Evolutionary conservation across 2,797 vertebrate species (phyloP).

Genomic region (Rhinogobio ventralis): DNA sequence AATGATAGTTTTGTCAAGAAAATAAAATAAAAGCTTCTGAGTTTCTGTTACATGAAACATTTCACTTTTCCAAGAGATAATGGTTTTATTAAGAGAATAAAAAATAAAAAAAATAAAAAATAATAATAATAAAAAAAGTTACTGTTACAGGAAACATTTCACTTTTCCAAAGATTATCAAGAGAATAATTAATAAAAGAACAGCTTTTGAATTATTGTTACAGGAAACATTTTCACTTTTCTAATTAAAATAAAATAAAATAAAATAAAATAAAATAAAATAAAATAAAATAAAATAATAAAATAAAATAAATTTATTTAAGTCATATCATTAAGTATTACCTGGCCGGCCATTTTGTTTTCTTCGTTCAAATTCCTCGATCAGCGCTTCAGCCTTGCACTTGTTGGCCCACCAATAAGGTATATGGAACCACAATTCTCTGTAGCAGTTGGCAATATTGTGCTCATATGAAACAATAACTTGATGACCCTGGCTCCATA

Average conservation of each 20-base stretch:
- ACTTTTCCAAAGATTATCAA: background rate
- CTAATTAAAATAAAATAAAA: background rate
- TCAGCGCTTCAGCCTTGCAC: conserved; percentile 78
- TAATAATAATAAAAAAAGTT: background rate
- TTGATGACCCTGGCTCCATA: conserved; percentile 85
- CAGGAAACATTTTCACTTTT: background rate
- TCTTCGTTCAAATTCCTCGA: conserved; percentile 84
- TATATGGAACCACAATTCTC: conserved; percentile 86
- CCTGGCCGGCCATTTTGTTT: conserved; percentile 87
- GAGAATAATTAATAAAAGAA: background rate
- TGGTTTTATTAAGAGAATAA: background rate
- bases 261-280: background rate
- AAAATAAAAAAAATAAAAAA: background rate
- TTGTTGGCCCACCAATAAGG: conserved; percentile 96
- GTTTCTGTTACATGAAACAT: background rate
- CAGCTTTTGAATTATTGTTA: background rate
- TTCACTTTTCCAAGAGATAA: background rate
- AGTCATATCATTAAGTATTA: conserved; percentile 61
- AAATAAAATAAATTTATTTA: background rate
- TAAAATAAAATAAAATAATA: background rate
- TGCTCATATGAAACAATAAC: conserved; percentile 90
- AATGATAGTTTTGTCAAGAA: background rate
- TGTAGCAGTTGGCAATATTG: conserved; percentile 67
- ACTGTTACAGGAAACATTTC: background rate
- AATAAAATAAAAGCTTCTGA: background rate